Conservation (phyloP, 2,113 vertebrate genomes). For the Chrysemys picta region DNA sequence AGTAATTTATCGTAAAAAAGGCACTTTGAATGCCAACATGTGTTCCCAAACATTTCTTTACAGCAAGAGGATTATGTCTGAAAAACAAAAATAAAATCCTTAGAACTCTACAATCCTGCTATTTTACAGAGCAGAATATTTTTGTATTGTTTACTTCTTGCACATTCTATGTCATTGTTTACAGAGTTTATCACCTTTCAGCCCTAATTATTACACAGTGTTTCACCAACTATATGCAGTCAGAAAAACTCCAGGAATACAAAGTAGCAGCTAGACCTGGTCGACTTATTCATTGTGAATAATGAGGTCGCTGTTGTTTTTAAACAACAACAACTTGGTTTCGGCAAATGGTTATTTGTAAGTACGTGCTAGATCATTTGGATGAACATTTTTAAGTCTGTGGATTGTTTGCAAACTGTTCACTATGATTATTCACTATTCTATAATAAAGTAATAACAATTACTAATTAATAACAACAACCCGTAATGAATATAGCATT, state of each 20-base stretch:
- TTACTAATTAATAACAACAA: background rate
- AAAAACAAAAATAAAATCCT: constrained; percentile 32
- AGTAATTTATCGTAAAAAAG: constrained; percentile 46
- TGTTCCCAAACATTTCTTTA: constrained; percentile 12
- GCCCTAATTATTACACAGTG: background rate
- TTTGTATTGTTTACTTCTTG: background rate
- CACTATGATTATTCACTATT: background rate
- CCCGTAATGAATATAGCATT: background rate
- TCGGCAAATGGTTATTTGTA: background rate
- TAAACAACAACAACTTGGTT: background rate
- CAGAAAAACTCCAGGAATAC: background rate
- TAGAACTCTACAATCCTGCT: background rate
- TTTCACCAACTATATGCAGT: background rate
- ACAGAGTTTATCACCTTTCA: background rate
- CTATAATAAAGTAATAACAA: background rate
- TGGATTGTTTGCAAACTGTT: background rate
- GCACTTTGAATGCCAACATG: background rate
- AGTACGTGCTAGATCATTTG: background rate
- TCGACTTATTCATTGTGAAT: background rate
- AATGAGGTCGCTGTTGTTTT: accelerated
- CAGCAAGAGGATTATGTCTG: constrained; percentile 30
- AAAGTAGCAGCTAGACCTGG: background rate
- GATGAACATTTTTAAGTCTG: background rate
- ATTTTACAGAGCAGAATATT: background rate
- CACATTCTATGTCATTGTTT: background rate